Conservation (phyloP, 2,113 vertebrate genomes). For the Copsychus sechellarum region DNA sequence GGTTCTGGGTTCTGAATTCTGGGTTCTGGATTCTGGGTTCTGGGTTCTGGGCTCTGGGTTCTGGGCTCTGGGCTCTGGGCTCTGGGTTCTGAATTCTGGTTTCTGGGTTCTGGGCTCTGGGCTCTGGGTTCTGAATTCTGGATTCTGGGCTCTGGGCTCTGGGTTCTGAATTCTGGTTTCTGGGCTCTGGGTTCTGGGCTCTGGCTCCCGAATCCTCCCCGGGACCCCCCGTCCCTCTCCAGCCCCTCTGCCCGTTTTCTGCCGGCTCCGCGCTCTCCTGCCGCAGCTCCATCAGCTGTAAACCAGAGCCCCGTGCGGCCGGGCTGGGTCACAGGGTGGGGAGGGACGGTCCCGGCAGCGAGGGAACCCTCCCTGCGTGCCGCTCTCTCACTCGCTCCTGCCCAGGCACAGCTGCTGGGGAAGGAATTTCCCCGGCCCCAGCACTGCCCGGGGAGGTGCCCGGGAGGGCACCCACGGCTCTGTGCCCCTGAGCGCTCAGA, state of each 20-base stretch:
- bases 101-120: too few species aligned
- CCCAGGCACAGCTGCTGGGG: background rate
- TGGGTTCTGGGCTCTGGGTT: too few species aligned
- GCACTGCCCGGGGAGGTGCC: background rate
- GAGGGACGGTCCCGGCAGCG: background rate
- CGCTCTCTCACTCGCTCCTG: background rate
- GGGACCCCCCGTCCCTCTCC: background rate
- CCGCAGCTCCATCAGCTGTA: background rate
- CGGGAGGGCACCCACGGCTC: fast-evolving
- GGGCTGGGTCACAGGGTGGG: background rate
- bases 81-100: background rate
- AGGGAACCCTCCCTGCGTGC: background rate
- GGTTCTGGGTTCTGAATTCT: too few species aligned
- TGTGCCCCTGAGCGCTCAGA: background rate
- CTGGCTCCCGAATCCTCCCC: background rate
- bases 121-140: too few species aligned
- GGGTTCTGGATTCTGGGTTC: background rate
- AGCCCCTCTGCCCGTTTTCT: background rate
- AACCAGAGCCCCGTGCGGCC: background rate
- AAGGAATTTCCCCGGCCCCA: fast-evolving
- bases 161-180: too few species aligned
- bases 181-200: too few species aligned
- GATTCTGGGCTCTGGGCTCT: background rate
- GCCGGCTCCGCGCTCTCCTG: background rate
- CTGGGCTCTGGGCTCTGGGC: too few species aligned